These are phyloP conservation scores for Chrysolina americana DNA, from an alignment of 2,888 invertebrate species.

Conservation along the genomic window DNA sequence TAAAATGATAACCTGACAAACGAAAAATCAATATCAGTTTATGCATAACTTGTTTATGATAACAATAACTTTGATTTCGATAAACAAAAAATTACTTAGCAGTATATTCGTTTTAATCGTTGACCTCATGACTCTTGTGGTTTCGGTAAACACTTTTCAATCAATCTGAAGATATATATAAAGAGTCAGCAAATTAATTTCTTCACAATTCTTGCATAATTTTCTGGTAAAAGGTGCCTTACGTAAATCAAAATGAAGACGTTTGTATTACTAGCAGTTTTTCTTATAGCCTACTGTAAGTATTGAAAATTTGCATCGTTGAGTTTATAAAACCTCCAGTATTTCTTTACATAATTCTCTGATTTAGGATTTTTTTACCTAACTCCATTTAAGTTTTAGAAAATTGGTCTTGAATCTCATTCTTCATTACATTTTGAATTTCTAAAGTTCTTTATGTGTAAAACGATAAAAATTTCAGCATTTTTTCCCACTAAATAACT, in stretches of 20 bases:
- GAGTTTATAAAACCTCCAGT: too few relatives aligned
- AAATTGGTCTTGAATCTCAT: too few relatives aligned
- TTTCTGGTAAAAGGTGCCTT: neutral
- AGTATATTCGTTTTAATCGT: neutral
- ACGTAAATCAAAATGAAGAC: conserved; percentile 23
- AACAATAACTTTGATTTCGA: neutral
- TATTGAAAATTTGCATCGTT: neutral
- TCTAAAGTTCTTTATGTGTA: too few relatives aligned
- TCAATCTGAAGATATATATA: conserved; percentile 17
- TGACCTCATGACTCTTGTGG: neutral
- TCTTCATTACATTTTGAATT: too few relatives aligned
- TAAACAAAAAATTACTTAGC: neutral
- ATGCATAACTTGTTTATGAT: neutral
- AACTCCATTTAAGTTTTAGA: too few relatives aligned
- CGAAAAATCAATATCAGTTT: neutral
- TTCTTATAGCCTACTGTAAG: conserved; percentile 30
- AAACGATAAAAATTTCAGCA: too few relatives aligned
- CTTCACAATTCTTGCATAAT: neutral
- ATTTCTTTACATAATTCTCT: too few relatives aligned
- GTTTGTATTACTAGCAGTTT: conserved; percentile 27
- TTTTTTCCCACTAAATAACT: too few relatives aligned
- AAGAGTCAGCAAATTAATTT: neutral
- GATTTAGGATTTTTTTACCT: too few relatives aligned
- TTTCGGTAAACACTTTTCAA: conserved; percentile 2
- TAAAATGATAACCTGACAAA: neutral